phyloP scores from a whole-genome alignment of 2,888 invertebrate species.

The Melipona bicolor region DNA sequence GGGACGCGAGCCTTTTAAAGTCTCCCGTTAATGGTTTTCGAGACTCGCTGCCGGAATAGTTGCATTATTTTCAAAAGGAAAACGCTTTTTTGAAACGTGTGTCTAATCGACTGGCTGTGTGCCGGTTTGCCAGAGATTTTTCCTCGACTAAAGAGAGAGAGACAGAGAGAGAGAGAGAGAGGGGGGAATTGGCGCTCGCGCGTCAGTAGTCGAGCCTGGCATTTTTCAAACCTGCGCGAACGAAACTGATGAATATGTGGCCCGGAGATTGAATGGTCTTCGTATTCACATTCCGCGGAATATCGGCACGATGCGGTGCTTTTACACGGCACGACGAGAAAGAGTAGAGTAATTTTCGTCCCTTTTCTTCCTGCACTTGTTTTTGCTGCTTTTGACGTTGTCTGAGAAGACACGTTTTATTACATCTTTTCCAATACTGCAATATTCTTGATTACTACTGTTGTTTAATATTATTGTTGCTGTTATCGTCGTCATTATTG shows the following conservation, averaged over 20 bases:
- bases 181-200: not conserved
- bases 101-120: slow-evolving; percentile 33
- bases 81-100: slow-evolving; percentile 31
- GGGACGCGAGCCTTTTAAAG: slow-evolving; percentile 36
- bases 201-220: not conserved
- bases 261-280: slow-evolving; percentile 37
- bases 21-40: slow-evolving; percentile 29
- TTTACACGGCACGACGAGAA: too few species aligned
- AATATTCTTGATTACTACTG: not conserved
- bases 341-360: not conserved
- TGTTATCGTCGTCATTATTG: not conserved
- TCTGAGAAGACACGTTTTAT: too few species aligned
- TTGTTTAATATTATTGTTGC: not conserved
- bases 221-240: slow-evolving; percentile 13
- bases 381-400: too few species aligned
- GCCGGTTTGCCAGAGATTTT: not conserved
- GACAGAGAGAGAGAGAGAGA: not conserved
- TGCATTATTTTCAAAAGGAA: slow-evolving; percentile 36
- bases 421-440: not conserved
- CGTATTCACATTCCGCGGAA: slow-evolving; percentile 27
- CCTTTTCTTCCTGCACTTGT: too few species aligned
- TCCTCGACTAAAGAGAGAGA: not conserved
- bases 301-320: too few species aligned
- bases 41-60: not conserved
- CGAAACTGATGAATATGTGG: not conserved